phyloP scores from a whole-genome alignment of 2,113 vertebrate genomes.

The Prietella phreatophila region DNA sequence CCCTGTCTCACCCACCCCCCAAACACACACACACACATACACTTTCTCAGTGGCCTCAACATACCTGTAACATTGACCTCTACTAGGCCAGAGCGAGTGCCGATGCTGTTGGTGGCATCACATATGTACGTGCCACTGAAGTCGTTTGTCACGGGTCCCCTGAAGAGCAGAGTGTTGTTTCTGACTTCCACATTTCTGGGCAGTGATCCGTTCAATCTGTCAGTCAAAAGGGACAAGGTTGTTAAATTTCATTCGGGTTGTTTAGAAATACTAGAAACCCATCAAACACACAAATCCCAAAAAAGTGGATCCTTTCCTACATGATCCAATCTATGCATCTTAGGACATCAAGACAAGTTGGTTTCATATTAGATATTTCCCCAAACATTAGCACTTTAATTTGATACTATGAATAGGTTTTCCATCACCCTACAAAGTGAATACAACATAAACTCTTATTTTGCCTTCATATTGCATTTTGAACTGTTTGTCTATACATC shows the following conservation, averaged over 20 bases:
- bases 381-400: neutral
- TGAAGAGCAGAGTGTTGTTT: conserved; percentile 94
- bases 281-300: neutral
- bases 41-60: conserved; percentile 36
- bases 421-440: neutral
- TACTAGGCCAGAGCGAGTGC: conserved; percentile 87
- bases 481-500: neutral
- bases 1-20: conserved; percentile 19
- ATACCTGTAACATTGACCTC: conserved; percentile 98
- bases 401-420: neutral
- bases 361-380: neutral
- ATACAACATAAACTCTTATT: neutral
- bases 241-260: neutral
- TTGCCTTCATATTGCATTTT: neutral
- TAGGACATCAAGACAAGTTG: neutral
- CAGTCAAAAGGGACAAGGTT: conserved; percentile 14
- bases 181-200: conserved; percentile 88
- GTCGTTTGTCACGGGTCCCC: conserved; percentile 84
- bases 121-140: conserved; percentile 90
- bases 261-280: neutral
- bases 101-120: conserved; percentile 90
- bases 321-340: neutral
- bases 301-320: neutral
- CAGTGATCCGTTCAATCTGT: conserved; percentile 89
- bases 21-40: neutral